A percentile compares a stretch with the other conserved stretches of the same genome.
phyloP scores from a whole-genome alignment of 2,888 invertebrate species.

The Zygogramma bicolorata region DNA sequence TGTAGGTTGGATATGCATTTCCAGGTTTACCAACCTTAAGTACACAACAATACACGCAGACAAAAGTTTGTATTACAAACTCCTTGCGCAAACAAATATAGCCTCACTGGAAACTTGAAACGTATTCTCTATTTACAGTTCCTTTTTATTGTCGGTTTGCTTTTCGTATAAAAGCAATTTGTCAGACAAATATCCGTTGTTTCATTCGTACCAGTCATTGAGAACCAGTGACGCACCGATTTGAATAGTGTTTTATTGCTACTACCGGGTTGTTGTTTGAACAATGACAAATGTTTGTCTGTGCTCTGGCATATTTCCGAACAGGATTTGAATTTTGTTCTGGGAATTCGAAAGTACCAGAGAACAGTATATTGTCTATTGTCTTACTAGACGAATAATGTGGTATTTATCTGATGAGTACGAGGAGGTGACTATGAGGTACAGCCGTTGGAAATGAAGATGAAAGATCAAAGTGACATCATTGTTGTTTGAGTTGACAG shows the following conservation, averaged over 20 bases:
- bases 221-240: not conserved
- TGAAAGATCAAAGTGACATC: too few species aligned
- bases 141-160: slow-evolving; percentile 11
- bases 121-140: slow-evolving; percentile 7
- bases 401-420: too few species aligned
- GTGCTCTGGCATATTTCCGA: not conserved
- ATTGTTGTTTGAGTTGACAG: too few species aligned
- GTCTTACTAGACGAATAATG: too few species aligned
- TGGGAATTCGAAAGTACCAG: not conserved
- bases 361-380: too few species aligned
- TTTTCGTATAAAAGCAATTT: slow-evolving; percentile 15
- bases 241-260: not conserved
- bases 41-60: slow-evolving; percentile 4
- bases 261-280: slow-evolving; percentile 5
- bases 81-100: slow-evolving; percentile 8
- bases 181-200: slow-evolving; percentile 17
- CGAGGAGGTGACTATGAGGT: too few species aligned
- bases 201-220: not conserved
- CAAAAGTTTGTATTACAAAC: slow-evolving; percentile 18
- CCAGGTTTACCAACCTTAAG: not conserved
- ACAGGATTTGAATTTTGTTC: not conserved
- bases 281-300: not conserved
- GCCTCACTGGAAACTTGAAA: slow-evolving; percentile 14
- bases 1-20: not conserved
- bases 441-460: too few species aligned